Base-by-base conservation (phyloP, 1,140 invertebrate genomes). In the Magallana ariakensis region DNA sequence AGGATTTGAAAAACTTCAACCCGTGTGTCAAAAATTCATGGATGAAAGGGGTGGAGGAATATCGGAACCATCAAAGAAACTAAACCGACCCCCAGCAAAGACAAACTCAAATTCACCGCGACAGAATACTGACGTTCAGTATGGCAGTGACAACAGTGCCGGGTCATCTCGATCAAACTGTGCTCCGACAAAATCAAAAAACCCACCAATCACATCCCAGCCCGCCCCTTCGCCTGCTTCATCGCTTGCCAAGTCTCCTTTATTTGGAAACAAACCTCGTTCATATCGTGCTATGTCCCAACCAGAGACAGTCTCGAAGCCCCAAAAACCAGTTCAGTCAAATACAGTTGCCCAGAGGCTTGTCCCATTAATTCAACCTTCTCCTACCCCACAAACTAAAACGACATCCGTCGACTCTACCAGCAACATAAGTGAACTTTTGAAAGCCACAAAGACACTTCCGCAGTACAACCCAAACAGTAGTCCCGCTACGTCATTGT, bases 1-100 rank as follows among this genome's bases (percentile, higher is more conserved):
- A 19, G 33, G 84, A 13, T 91, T 88, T 85, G 13, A 83, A 60
- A 87, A 89, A 70, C 86, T 92, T 19, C 60, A 87, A 9, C 83
- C 89, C 11, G 83, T 91, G 26, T 92, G 92, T 89, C 87, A 89
- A 19, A 89, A 90, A 70, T 92, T 90, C 84, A 85, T 92, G 46
- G 83, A 87, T 15, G 90, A 92, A 80, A 90, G 87, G 83, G 87
- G 85, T 33, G 53, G 66, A 15, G 22, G 55, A 1, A 8, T 57
- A 55, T 10, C 19, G n/a, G 83, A 86, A 75, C 19, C 83, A 33
- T 16, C 19, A 11, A 56, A 89, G 54, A 87, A 89, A 62, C 66
- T 19, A 1, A 75, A 13, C 11, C 60, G 70, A 84, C 58, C 80
- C 33, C 33, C 53, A 75, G 46, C 22, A 85, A 87, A 60, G 58